These are phyloP conservation scores for Clistopyga incitator DNA, from an alignment of 2,888 invertebrate species.

Conservation along the genomic window DNA sequence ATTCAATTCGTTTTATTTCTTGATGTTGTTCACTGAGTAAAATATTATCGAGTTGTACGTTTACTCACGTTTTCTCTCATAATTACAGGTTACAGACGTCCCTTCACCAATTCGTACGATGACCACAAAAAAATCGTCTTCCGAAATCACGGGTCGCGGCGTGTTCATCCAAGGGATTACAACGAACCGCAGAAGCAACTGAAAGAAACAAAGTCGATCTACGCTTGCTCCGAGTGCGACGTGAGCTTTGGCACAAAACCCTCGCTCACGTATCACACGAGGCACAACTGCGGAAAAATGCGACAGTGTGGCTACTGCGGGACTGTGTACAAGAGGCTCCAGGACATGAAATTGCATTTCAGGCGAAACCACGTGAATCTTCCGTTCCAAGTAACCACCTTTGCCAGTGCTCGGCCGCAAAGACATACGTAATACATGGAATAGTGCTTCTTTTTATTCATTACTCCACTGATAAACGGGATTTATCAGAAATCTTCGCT, in stretches of 20 bases:
- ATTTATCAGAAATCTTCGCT: background rate
- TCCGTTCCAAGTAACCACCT: slow-evolving; percentile 61
- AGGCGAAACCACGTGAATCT: slow-evolving; percentile 71
- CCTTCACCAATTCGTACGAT: background rate
- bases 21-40: background rate
- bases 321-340: slow-evolving; percentile 73
- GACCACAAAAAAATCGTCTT: background rate
- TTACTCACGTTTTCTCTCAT: slow-evolving; percentile 46
- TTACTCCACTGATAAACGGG: background rate
- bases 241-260: slow-evolving; percentile 75
- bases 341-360: slow-evolving; percentile 76
- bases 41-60: background rate
- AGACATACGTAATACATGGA: slow-evolving; percentile 19
- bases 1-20: background rate
- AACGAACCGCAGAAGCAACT: background rate
- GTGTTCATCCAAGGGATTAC: background rate
- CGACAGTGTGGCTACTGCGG: slow-evolving; percentile 79
- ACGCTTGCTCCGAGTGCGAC: slow-evolving; percentile 73
- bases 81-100: slow-evolving; percentile 56
- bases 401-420: slow-evolving; percentile 46
- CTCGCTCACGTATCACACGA: slow-evolving; percentile 76
- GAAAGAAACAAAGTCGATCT: slow-evolving; percentile 27
- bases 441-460: slow-evolving; percentile 30
- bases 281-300: slow-evolving; percentile 77
- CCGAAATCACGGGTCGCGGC: background rate